phyloP scores from a whole-genome alignment of 2,888 invertebrate genomes.

The Agrilus cyanescens region DNA sequence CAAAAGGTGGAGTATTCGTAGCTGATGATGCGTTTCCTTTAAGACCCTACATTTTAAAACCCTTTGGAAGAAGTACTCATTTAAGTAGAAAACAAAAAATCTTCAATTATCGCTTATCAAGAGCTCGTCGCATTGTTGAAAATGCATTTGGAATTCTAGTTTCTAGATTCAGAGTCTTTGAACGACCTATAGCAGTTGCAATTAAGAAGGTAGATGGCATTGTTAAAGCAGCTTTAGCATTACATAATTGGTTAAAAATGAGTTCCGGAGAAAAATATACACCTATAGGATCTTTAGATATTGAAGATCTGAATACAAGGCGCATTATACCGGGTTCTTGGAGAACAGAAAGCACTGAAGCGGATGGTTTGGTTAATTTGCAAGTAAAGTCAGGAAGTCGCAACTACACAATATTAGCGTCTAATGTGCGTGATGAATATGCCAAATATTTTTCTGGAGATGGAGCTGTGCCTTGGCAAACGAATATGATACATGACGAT shows the following conservation, averaged over 20 bases:
- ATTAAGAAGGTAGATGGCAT: conserved; percentile 9
- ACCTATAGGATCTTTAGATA: conserved; percentile 11
- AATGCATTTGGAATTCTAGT: conserved; percentile 8
- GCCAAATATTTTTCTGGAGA: conserved; percentile 14
- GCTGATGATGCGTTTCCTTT: conserved; percentile 13
- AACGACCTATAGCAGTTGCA: conserved; percentile 8
- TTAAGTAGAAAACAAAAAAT: conserved; percentile 11
- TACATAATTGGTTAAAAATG: conserved; percentile 14
- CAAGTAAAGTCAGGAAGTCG: conserved; percentile 8
- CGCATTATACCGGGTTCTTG: conserved; percentile 14
- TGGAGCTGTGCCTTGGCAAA: conserved; percentile 16
- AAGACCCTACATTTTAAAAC: conserved; percentile 11
- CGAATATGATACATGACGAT: conserved; percentile 12
- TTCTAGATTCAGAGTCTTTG: conserved; percentile 9
- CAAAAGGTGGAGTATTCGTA: too few species aligned
- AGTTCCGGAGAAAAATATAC: conserved; percentile 12
- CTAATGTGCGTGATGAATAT: conserved; percentile 8
- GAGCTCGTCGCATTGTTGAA: conserved; percentile 9
- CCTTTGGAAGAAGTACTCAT: conserved; percentile 7
- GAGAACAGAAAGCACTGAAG: conserved; percentile 11
- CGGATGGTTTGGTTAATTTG: conserved; percentile 11
- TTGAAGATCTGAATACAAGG: conserved; percentile 8
- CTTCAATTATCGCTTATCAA: conserved; percentile 11
- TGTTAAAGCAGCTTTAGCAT: too few species aligned
- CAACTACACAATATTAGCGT: conserved; percentile 10